These are phyloP conservation scores for Escarpia spicata DNA, from an alignment of 2,888 invertebrate genomes.

Conservation along the genomic window DNA sequence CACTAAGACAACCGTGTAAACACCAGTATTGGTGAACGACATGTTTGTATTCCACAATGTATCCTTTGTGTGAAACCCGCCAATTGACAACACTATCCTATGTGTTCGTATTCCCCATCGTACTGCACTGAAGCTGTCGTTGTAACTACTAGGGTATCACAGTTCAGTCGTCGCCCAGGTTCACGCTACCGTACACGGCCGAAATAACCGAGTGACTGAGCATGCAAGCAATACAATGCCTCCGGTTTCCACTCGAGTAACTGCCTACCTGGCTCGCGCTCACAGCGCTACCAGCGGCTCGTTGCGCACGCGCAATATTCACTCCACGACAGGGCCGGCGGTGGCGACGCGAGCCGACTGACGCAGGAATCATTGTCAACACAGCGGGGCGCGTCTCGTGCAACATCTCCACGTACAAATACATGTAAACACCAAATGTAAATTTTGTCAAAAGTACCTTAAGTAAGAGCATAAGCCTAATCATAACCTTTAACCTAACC, in stretches of 20 bases:
- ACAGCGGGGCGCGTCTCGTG: no score
- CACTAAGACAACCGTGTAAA: background rate
- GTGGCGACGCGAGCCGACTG: background rate
- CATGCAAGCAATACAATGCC: background rate
- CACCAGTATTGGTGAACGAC: background rate
- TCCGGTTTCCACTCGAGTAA: background rate
- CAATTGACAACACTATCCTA: background rate
- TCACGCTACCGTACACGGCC: background rate
- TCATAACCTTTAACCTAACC: no score
- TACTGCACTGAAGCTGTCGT: background rate
- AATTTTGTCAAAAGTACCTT: no score
- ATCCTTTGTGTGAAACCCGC: background rate
- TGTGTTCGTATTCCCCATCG: background rate
- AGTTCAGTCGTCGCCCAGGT: background rate
- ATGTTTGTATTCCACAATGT: background rate
- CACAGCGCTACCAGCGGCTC: background rate
- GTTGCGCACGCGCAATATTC: background rate
- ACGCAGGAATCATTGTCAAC: background rate
- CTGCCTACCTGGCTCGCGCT: background rate
- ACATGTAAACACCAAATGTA: no score
- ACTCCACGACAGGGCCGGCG: background rate
- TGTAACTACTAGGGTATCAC: background rate
- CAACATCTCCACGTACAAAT: no score
- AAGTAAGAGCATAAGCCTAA: no score
- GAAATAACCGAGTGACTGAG: background rate